Evolutionary conservation across 2,888 invertebrate genomes (phyloP).

Genomic region (Cabera pusaria): DNA sequence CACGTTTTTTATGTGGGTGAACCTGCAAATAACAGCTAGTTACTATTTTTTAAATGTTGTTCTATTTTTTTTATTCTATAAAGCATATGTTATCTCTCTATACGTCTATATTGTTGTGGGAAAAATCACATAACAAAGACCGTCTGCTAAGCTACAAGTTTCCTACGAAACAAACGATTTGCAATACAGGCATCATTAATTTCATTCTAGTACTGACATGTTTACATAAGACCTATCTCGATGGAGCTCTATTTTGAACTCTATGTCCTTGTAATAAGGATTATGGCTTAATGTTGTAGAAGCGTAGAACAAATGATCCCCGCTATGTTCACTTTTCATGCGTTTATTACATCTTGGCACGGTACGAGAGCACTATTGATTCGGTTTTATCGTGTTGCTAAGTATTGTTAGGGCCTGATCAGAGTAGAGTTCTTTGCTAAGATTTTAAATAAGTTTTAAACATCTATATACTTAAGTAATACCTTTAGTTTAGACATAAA

Average conservation of each 20-base stretch:
- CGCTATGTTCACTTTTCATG: slow-evolving; percentile 66
- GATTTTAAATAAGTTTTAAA: too few species aligned
- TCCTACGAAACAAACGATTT: slow-evolving; percentile 67
- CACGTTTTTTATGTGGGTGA: too few species aligned
- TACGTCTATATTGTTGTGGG: too few species aligned
- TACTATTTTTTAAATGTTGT: too few species aligned
- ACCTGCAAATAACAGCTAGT: too few species aligned
- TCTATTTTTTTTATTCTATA: too few species aligned
- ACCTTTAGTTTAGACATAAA: too few species aligned
- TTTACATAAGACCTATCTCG: slow-evolving; percentile 34
- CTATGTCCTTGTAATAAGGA: slow-evolving; percentile 36
- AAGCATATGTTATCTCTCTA: too few species aligned
- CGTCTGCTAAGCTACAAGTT: slow-evolving; percentile 51
- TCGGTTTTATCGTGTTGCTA: slow-evolving; percentile 61
- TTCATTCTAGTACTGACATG: slow-evolving; percentile 52
- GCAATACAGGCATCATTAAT: slow-evolving; percentile 68
- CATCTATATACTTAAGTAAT: too few species aligned
- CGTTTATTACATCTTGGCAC: slow-evolving; percentile 74
- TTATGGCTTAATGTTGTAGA: slow-evolving; percentile 25
- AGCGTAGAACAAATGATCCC: slow-evolving; percentile 59
- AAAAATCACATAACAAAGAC: slow-evolving; percentile 32
- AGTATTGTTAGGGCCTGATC: slow-evolving; percentile 49
- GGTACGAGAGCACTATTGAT: slow-evolving; percentile 69
- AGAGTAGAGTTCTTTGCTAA: too few species aligned
- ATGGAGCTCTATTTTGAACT: slow-evolving; percentile 32